Base-by-base conservation (phyloP, 2,888 invertebrate species). In the Yponomeuta plumbellus region DNA sequence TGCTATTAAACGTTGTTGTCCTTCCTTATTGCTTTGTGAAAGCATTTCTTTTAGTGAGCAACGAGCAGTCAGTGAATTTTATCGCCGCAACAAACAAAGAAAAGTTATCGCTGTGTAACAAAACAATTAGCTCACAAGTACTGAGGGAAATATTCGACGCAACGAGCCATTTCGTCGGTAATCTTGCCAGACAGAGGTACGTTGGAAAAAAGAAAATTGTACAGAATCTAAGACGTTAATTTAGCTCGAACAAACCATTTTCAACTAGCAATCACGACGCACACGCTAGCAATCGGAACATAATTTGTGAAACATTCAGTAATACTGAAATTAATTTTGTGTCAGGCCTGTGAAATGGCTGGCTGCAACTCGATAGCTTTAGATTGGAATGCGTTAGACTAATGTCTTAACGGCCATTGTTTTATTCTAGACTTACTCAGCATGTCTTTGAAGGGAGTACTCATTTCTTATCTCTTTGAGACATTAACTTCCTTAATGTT, bases 61-160 rank as follows among this genome's bases (percentile, higher is more conserved):
- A 59, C 59, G n/a, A 21, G 13, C 22, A 59, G 10, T 20, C 11
- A 59, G 59, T 21, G 59, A 21, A 5, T 21, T 52, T 59, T 59
- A 59, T 59, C 59, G 59, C 59, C 11, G 22, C 13, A 59, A 59
- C 21, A 59, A 59, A 68, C 66, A 66, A 69, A 69, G 66, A 67
- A 67, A 67, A 69, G 64, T 67, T 52, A 67, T 65, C 64, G 61
- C 68, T 61, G 62, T 70, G 64, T 58, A 58, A 66, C 71, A 61
- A 69, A 69, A 68, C 69, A 71, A 72, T 72, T 72, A 71, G 67
- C 57, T 64, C 26, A 66, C 66, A 63, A 66, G 58, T 58, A 58
- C 58, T 20, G 11, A 22, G n/a, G 8, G 11, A 58, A 58, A 58
- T 22, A 58, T 58, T 58, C 61, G 66, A 66, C 23, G 52, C n/a